phyloP scores from a whole-genome alignment of 1,140 invertebrate genomes.

The Saxidomus purpurata region DNA sequence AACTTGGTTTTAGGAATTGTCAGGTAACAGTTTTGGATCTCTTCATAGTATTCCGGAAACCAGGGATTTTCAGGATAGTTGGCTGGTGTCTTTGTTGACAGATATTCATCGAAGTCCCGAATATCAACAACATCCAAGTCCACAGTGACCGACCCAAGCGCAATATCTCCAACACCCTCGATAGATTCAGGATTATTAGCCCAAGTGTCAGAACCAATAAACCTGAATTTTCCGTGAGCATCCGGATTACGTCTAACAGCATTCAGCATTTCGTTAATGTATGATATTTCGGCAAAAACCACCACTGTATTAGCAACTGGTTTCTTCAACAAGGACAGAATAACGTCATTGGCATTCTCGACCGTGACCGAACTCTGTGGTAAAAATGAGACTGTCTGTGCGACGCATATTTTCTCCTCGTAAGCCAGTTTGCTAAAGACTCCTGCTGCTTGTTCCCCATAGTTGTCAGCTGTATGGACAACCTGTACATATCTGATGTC shows the following conservation, averaged over 20 bases:
- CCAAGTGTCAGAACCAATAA: constrained; percentile 83
- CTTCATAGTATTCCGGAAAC: constrained; percentile 84
- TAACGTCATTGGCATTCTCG: constrained; percentile 79
- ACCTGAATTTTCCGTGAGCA: constrained; percentile 75
- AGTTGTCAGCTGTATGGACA: constrained; percentile 75
- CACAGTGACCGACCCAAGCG: constrained; percentile 78
- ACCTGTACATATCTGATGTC: constrained; percentile 84
- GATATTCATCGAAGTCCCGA: constrained; percentile 78
- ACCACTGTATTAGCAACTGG: constrained; percentile 82
- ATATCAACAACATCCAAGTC: constrained; percentile 75
- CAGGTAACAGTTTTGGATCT: constrained; percentile 81
- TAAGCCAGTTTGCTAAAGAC: constrained; percentile 72
- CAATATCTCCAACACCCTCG: constrained; percentile 70
- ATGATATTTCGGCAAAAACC: constrained; percentile 75
- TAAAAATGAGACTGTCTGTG: constrained; percentile 77
- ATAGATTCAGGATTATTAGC: constrained; percentile 77
- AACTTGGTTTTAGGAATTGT: constrained; percentile 70
- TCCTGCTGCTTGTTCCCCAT: constrained; percentile 72
- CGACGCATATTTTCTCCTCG: constrained; percentile 79
- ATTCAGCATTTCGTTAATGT: constrained; percentile 78
- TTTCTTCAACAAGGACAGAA: constrained; percentile 76
- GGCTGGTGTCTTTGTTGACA: constrained; percentile 76
- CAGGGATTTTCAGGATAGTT: constrained; percentile 83
- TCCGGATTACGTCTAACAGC: constrained; percentile 72
- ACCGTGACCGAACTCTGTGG: constrained; percentile 73